Percentiles rank a stretch among this genome's conserved stretches.
Conservation (phyloP, 1,140 invertebrate genomes). For the Brachionus paranguensis region DNA sequence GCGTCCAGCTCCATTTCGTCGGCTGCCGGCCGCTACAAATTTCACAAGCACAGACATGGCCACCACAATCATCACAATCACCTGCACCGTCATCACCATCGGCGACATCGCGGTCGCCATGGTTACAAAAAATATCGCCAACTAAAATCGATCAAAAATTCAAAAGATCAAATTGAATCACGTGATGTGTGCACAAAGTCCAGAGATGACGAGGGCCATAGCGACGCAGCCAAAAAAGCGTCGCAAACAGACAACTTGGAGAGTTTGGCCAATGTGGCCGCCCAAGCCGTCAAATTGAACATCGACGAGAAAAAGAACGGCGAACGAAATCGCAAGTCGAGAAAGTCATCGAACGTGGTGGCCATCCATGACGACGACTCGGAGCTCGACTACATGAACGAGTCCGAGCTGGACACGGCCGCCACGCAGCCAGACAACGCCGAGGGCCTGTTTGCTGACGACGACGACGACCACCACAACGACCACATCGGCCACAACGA, state of each 20-base stretch:
- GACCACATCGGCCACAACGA: too few relatives aligned
- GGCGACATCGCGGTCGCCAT: slow-evolving; percentile 21
- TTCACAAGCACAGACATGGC: slow-evolving; percentile 4
- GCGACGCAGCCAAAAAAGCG: background rate
- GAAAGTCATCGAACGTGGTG: background rate
- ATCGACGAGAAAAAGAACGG: background rate
- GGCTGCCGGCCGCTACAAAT: background rate
- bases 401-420: background rate
- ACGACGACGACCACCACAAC: too few relatives aligned
- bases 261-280: slow-evolving; percentile 14
- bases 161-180: background rate
- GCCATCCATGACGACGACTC: background rate
- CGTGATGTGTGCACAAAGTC: too few relatives aligned
- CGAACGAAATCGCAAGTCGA: background rate
- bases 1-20: background rate
- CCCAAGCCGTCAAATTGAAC: background rate
- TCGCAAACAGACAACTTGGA: background rate
- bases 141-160: background rate
- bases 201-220: too few relatives aligned
- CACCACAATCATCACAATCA: background rate
- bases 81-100: background rate
- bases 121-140: slow-evolving; percentile 8
- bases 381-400: background rate
- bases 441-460: too few relatives aligned
- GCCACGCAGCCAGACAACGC: too few relatives aligned